A percentile compares a stretch with the other conserved stretches of the same genome.
Evolutionary conservation across 2,797 vertebrate species (phyloP).

Genomic region (Tangara arthus): DNA sequence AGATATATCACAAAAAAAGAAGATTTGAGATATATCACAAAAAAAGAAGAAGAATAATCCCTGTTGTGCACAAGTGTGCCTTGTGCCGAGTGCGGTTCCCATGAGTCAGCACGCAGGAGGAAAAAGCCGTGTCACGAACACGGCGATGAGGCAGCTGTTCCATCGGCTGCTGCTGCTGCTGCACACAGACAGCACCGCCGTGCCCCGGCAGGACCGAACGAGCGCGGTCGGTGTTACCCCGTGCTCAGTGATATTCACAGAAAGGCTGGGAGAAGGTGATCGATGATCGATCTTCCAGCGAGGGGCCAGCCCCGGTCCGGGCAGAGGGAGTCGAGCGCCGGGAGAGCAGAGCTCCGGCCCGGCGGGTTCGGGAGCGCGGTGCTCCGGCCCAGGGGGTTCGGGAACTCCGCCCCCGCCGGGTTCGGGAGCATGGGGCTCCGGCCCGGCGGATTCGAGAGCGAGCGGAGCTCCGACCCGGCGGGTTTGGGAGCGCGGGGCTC

Average conservation of each 20-base stretch:
- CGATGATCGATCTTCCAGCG: rapidly evolving
- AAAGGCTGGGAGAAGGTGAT: background rate
- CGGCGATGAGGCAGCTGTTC: background rate
- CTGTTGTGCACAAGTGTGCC: background rate
- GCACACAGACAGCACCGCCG: background rate
- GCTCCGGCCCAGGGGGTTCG: no score
- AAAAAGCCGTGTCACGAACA: rapidly evolving
- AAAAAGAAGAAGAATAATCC: background rate
- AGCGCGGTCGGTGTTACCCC: background rate
- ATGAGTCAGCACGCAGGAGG: background rate
- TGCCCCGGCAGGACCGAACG: background rate
- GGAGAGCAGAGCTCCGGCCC: background rate
- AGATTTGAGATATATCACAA: background rate
- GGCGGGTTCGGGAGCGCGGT: no score
- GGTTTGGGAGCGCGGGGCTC: no score
- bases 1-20: background rate
- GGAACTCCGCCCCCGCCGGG: no score
- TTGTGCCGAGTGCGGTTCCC: background rate
- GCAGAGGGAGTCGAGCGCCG: background rate
- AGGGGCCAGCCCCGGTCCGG: background rate
- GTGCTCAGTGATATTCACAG: background rate
- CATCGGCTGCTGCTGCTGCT: rapidly evolving
- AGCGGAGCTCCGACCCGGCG: no score
- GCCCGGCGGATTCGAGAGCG: no score
- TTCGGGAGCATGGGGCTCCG: background rate